Conservation (phyloP, 2,113 vertebrate genomes). For the Ageneiosus marmoratus region DNA sequence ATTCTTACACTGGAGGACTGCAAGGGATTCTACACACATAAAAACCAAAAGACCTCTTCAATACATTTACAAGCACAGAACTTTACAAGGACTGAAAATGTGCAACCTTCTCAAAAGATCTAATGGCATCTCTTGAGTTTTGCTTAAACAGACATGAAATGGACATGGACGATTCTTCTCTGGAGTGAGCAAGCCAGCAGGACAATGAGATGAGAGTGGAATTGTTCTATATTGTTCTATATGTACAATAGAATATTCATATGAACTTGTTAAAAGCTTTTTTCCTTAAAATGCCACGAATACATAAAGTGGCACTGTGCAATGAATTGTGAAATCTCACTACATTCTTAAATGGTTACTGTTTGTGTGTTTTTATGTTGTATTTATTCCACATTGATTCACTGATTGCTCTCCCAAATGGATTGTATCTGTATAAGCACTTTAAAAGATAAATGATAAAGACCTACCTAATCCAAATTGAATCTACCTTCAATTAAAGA, state of each 20-base stretch:
- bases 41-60: conserved; percentile 39
- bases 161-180: not conserved
- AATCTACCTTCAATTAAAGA: conserved; percentile 37
- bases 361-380: conserved; percentile 63
- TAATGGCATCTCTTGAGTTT: conserved; percentile 17
- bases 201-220: conserved; percentile 19
- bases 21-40: not conserved
- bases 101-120: conserved; percentile 8
- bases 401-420: conserved; percentile 45
- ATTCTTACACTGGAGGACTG: conserved; percentile 6
- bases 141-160: conserved; percentile 5
- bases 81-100: conserved; percentile 22
- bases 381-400: conserved; percentile 40
- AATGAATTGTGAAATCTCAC: conserved; percentile 85
- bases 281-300: conserved; percentile 65
- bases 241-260: conserved; percentile 36
- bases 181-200: not conserved
- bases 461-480: conserved; percentile 62
- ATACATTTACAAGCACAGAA: conserved; percentile 44
- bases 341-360: conserved; percentile 71
- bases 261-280: conserved; percentile 58
- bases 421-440: conserved; percentile 72
- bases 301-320: conserved; percentile 87
- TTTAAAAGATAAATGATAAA: conserved; percentile 71
- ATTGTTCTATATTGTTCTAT: conserved; percentile 40